Evolutionary conservation across 2,113 vertebrate genomes (phyloP).

Genomic region (Etheostoma cragini): DNA sequence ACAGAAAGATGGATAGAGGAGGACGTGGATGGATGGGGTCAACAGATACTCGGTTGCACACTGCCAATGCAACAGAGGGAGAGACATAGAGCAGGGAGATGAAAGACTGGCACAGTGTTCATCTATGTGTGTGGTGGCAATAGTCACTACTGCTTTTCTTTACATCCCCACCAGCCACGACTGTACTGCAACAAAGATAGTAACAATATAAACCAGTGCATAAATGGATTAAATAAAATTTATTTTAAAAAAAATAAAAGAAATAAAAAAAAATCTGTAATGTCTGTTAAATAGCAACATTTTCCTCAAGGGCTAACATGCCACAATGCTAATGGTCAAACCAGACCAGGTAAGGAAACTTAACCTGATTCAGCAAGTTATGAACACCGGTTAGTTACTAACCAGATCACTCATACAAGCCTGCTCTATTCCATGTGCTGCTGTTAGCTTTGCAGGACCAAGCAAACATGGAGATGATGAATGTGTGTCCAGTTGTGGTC

Average conservation of each 20-base stretch:
- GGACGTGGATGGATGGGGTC: conserved; percentile 34
- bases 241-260: no score
- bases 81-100: conserved; percentile 49
- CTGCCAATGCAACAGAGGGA: conserved; percentile 36
- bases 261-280: not conserved
- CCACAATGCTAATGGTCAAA: not conserved
- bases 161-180: not conserved
- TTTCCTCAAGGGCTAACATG: not conserved
- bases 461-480: conserved; percentile 42
- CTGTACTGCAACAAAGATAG: not conserved
- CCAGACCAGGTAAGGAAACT: not conserved
- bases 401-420: not conserved
- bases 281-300: not conserved
- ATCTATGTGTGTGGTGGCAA: conserved; percentile 35
- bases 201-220: not conserved
- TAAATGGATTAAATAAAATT: not conserved
- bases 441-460: conserved; percentile 1
- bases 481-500: conserved; percentile 78
- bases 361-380: not conserved
- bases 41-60: conserved; percentile 40
- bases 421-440: conserved; percentile 27
- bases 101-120: conserved; percentile 46
- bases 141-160: conserved; percentile 2
- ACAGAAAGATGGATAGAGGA: conserved; percentile 31
- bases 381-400: not conserved